Evolutionary conservation across 2,797 vertebrate species (phyloP), one percentile per base, ranked within the genome.

Genomic region (Labeo calbasu): DNA sequence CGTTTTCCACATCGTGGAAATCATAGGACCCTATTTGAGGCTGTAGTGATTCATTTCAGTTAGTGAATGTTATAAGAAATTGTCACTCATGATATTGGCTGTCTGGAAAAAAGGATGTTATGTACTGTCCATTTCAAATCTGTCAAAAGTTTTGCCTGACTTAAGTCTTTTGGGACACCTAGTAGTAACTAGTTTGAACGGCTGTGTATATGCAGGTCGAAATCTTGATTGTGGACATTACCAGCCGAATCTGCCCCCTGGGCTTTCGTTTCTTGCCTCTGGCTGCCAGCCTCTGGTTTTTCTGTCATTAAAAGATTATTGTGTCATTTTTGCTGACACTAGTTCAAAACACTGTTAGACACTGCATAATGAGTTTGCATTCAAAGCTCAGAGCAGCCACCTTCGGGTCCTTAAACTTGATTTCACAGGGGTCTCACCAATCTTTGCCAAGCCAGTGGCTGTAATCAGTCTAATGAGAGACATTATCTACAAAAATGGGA

Each of bases 281-380:
- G 82, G 82, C 82, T 86, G 23, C 53, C 19, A 36, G 75, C 78
- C 78, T 77, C 79, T 70, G 57, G 14, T 66, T 86, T 82, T 82
- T 79, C 82, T 82, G 84, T 79, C 68, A 66, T 88, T 48, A 79
- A 84, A 80, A 83, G 71, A 88, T 84, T 79, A 87, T 87, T 87
- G 87, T 87, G 86, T 86, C 71, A 83, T 88, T 87, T 83, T 84
- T 79, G 82, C 86, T 87, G 88, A 88, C 82, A 88, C 82, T 85
- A 88, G 75, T 86, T 84, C 57, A 83, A 86, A 88, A 88, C 88
- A 86, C 79, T 76, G 79, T 80, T 87, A 77, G 79, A 87, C 84
- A 84, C 81, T 50, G 79, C 79, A 83, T 84, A 87, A 83, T 84
- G 84, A 87, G 88, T 86, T 88, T 87, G 70, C 84, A 86, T 86